A percentile compares a stretch with the other conserved stretches of the same genome.
Evolutionary conservation across 2,797 vertebrate species (phyloP).

Genomic region (Gambusia yucatana): DNA sequence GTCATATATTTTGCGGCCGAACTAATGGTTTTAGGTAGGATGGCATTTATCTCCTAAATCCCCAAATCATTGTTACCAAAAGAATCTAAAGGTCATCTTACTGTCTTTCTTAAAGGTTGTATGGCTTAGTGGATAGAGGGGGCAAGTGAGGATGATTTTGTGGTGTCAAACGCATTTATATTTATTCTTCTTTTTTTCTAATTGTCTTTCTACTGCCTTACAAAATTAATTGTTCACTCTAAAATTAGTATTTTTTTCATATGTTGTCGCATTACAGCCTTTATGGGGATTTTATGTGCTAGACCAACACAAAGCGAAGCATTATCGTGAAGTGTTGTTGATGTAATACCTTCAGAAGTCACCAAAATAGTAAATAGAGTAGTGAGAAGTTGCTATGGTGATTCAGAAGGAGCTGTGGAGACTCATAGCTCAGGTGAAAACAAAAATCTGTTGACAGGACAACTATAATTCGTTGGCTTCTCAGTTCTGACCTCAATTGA

Average conservation of each 20-base stretch:
- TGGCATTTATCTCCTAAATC: slow-evolving; percentile 70
- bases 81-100: slow-evolving; percentile 74
- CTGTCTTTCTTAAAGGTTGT: slow-evolving; percentile 77
- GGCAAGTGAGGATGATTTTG: slow-evolving; percentile 57
- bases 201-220: slow-evolving; percentile 8
- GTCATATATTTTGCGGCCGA: slow-evolving; percentile 92
- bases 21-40: slow-evolving; percentile 93
- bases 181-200: slow-evolving; percentile 23
- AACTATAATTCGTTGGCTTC: not conserved
- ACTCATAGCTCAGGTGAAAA: not conserved
- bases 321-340: not conserved
- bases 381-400: not conserved
- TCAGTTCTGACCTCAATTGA: not conserved
- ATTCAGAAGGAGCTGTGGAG: not conserved
- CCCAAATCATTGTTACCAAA: slow-evolving; percentile 62
- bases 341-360: not conserved
- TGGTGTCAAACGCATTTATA: slow-evolving; percentile 65
- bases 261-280: not conserved
- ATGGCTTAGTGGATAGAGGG: slow-evolving; percentile 74
- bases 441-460: not conserved
- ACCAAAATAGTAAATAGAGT: not conserved
- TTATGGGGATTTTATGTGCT: not conserved
- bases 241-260: not conserved
- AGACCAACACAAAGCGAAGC: not conserved
- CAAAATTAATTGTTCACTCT: not conserved